Percentiles rank a stretch among this genome's conserved stretches.
Conservation (phyloP, 2,797 vertebrate species). For the Coendou prehensilis region DNA sequence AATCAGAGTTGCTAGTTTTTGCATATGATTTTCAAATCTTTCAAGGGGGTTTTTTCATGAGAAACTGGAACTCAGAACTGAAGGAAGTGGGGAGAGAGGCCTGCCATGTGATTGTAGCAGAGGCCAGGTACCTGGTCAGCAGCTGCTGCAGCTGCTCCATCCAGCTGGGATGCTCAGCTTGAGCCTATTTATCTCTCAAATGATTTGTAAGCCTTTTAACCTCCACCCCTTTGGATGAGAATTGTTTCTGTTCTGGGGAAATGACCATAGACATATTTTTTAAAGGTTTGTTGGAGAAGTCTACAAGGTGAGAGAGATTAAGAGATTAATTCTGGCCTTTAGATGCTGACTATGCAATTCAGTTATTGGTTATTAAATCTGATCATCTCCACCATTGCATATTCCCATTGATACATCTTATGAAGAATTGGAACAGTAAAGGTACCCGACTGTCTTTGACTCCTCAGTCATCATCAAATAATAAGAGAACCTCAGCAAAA, state of each 20-base stretch:
- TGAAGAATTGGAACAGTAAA: not conserved
- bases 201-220: not conserved
- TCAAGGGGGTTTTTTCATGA: not conserved
- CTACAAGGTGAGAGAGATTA: not conserved
- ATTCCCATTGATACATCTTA: not conserved
- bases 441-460: not conserved
- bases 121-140: rapidly evolving
- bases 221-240: not conserved
- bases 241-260: not conserved
- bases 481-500: conserved; percentile 17
- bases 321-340: not conserved
- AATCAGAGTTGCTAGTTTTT: not conserved
- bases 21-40: not conserved
- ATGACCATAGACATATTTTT: not conserved
- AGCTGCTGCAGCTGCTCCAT: not conserved
- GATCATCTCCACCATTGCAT: not conserved
- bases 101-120: not conserved
- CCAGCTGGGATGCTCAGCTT: not conserved
- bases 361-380: not conserved
- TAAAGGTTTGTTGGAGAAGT: not conserved
- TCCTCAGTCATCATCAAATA: not conserved
- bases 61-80: not conserved
- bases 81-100: not conserved
- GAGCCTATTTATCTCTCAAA: not conserved
- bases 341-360: not conserved